A percentile compares a stretch with the other conserved stretches of the same genome.
Conservation (phyloP, 2,113 vertebrate genomes). For the Menidia beryllina region DNA sequence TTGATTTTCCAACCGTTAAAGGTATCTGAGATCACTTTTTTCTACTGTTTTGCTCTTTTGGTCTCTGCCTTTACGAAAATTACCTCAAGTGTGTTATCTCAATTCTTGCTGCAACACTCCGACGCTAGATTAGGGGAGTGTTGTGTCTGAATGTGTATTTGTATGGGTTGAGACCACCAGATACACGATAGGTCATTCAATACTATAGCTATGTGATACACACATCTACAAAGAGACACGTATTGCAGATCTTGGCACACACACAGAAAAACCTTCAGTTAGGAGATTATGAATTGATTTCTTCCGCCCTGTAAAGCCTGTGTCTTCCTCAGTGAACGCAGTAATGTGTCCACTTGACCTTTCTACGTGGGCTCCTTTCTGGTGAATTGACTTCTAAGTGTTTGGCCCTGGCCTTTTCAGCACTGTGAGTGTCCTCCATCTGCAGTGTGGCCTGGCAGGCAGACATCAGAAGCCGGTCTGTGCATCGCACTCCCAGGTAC, state of each 20-base stretch:
- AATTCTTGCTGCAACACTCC: constrained; percentile 54
- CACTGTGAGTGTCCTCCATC: constrained; percentile 68
- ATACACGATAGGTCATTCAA: constrained; percentile 76
- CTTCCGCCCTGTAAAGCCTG: constrained; percentile 73
- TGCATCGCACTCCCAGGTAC: constrained; percentile 28
- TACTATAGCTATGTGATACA: constrained; percentile 59
- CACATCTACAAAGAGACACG: constrained; percentile 63
- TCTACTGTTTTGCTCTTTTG: constrained; percentile 33
- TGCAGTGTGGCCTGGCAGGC: constrained; percentile 63
- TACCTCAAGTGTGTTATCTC: constrained; percentile 47
- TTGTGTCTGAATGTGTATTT: constrained; percentile 57
- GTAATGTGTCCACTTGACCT: constrained; percentile 79
- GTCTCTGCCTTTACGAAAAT: constrained; percentile 30
- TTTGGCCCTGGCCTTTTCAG: constrained; percentile 83
- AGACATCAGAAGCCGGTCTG: constrained; percentile 67
- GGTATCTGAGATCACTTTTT: constrained; percentile 48
- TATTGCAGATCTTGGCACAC: constrained; percentile 36
- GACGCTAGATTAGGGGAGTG: constrained; percentile 50
- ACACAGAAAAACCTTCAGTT: constrained; percentile 72
- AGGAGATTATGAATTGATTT: constrained; percentile 84
- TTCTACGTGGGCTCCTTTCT: constrained; percentile 73
- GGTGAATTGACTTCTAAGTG: constrained; percentile 81
- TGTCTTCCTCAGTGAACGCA: constrained; percentile 72
- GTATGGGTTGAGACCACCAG: constrained; percentile 53
- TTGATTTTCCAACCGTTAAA: constrained; percentile 46